Evolutionary conservation across 2,113 vertebrate species (phyloP).

Genomic region (Oreamnos americanus): DNA sequence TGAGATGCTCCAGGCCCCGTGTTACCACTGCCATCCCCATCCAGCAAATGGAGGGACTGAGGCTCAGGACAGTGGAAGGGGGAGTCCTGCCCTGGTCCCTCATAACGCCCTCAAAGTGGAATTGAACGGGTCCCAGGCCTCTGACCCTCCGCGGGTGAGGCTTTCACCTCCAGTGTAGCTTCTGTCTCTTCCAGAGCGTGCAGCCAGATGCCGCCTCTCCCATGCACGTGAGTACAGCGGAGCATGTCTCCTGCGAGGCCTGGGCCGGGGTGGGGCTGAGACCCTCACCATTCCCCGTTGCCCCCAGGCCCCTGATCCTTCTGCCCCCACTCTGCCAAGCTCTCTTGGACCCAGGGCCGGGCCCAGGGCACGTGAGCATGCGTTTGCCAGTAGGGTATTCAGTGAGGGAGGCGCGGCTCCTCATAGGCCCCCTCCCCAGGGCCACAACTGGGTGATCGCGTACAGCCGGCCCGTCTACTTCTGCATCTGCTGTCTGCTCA

Average conservation of each 20-base stretch:
- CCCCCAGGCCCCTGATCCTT: not conserved
- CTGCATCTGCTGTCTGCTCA: conserved; percentile 83
- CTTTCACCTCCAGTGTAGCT: not conserved
- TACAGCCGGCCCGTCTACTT: conserved; percentile 87
- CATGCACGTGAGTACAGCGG: conserved; percentile 88
- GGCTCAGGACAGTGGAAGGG: not conserved
- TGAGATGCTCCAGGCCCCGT: not conserved
- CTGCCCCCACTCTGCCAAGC: not conserved
- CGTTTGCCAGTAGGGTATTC: not conserved
- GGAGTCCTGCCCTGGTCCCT: not conserved
- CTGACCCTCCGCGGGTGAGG: not conserved
- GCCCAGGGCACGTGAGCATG: not conserved
- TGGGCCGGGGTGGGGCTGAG: not conserved
- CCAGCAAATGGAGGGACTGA: not conserved
- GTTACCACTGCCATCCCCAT: too few species aligned
- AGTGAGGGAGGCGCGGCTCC: not conserved
- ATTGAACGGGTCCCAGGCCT: not conserved
- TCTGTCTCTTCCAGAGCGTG: conserved; percentile 84
- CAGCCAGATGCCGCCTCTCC: conserved; percentile 93
- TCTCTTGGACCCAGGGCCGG: not conserved
- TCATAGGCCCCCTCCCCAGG: conserved; percentile 67
- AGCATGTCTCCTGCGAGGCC: rapidly evolving
- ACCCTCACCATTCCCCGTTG: rapidly evolving
- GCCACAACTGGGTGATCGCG: conserved; percentile 87
- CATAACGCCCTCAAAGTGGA: not conserved